Conservation (phyloP, 2,797 vertebrate genomes). For the Liasis olivaceus region DNA sequence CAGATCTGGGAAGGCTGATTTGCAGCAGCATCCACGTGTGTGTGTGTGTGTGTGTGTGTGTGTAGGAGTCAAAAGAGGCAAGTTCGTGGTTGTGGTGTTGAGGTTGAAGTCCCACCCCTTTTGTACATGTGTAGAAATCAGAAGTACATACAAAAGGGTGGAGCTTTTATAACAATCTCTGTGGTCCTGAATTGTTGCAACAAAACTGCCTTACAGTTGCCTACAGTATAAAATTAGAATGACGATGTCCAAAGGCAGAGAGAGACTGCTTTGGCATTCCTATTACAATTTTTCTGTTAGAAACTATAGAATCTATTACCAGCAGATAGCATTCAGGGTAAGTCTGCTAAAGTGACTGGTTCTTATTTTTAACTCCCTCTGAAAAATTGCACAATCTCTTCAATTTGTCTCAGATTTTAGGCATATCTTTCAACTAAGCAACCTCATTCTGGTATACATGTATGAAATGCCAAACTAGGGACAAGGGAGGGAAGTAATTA, state of each 20-base stretch:
- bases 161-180: not conserved
- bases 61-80: too few species aligned
- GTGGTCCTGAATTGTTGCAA: not conserved
- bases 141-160: not conserved
- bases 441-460: not conserved
- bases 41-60: too few species aligned
- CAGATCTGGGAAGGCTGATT: too few species aligned
- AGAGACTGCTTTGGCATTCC: not conserved
- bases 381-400: not conserved
- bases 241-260: not conserved
- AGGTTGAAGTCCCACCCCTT: too few species aligned
- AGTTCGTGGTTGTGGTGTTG: too few species aligned
- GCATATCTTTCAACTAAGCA: not conserved
- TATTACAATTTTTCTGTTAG: not conserved
- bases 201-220: not conserved
- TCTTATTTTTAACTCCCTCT: not conserved
- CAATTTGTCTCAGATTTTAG: not conserved
- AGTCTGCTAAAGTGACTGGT: not conserved
- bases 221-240: not conserved
- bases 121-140: too few species aligned
- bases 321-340: not conserved
- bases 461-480: not conserved
- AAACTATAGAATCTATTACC: not conserved
- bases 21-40: too few species aligned
- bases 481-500: not conserved